Percentiles rank a stretch among this genome's conserved stretches.
phyloP scores from a whole-genome alignment of 2,888 invertebrate species.

The Sepioteuthis lessoniana region DNA sequence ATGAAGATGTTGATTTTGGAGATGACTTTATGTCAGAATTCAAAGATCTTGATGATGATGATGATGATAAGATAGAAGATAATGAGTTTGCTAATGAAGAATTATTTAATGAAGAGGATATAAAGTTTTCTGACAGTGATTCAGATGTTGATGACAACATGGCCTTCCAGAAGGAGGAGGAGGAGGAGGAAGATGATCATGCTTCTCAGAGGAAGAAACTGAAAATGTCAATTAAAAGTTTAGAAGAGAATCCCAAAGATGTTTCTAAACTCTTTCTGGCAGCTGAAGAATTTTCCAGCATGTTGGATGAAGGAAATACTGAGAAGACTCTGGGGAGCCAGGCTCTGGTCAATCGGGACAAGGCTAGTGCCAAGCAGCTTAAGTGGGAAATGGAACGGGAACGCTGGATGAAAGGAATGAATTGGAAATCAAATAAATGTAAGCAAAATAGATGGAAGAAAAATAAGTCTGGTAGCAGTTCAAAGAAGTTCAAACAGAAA shows the following conservation, averaged over 20 bases:
- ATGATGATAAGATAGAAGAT: constrained; percentile 51
- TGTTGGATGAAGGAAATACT: constrained; percentile 84
- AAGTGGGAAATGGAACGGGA: constrained; percentile 74
- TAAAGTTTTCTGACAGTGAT: constrained; percentile 63
- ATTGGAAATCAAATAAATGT: constrained; percentile 56
- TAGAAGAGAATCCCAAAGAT: constrained; percentile 62
- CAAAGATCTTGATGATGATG: constrained; percentile 64
- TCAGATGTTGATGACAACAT: neutral
- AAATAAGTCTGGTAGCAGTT: constrained; percentile 52
- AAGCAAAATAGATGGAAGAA: constrained; percentile 56
- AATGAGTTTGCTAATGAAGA: constrained; percentile 54
- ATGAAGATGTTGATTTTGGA: constrained; percentile 69
- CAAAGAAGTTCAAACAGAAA: constrained; percentile 51
- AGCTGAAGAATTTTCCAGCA: constrained; percentile 81
- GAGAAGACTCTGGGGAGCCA: constrained; percentile 81
- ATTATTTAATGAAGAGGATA: constrained; percentile 65
- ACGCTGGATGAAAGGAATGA: constrained; percentile 61
- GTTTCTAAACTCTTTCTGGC: constrained; percentile 52
- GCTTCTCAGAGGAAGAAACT: constrained; percentile 24
- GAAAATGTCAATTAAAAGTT: constrained; percentile 45
- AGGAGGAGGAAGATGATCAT: neutral
- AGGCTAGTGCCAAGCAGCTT: constrained; percentile 74
- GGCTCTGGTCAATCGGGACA: constrained; percentile 72
- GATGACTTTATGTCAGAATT: constrained; percentile 66
- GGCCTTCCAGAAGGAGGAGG: neutral